Evolutionary conservation across 1,140 invertebrate genomes (phyloP), one percentile per base, ranked within the genome.

Genomic region (Neodiprion virginianus): DNA sequence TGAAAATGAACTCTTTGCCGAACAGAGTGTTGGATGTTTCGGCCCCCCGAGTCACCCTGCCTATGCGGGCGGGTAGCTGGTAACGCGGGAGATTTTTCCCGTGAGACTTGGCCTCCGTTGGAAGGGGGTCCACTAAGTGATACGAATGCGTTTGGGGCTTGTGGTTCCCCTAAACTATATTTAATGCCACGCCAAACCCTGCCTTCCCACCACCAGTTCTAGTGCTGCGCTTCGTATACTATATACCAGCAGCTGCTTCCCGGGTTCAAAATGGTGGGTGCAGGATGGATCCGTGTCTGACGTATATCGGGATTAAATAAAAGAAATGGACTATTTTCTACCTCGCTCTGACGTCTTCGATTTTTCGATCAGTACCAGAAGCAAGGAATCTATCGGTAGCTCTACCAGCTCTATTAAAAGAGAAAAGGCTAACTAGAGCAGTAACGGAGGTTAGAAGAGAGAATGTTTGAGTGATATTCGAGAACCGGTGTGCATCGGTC

Each of bases 81-180:
- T 40, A 40, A 40, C 28, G 28, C 28, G 7, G 23, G 77, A 80
- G 74, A 80, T 80, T 78, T 76, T 68, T 73, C 73, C 72, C 68
- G 48, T 10, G 67, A 76, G 77, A 47, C 48, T 73, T 73, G 72
- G 73, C 48, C n/a, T 61, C 28, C 69, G 48, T 49, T 48, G 72
- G n/a, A 14, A 17, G 53, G 73, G 74, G 77, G 78, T 78, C 47
- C 65, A 75, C 79, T 86, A 86, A 86, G 80, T 85, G 82, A 85
- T 87, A 87, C 80, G 79, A 85, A 87, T 87, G 85, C 80, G 82
- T 79, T 78, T 77, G 77, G 77, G 79, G 79, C 77, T 79, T 76
- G 66, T 40, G 76, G 75, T 72, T 70, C 75, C 74, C 79, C 81
- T 84, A 84, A 86, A 85, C 84, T 82, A 85, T 86, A 87, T 83